Base-by-base conservation (phyloP, 2,888 invertebrate genomes). In the Thyatira batis region DNA sequence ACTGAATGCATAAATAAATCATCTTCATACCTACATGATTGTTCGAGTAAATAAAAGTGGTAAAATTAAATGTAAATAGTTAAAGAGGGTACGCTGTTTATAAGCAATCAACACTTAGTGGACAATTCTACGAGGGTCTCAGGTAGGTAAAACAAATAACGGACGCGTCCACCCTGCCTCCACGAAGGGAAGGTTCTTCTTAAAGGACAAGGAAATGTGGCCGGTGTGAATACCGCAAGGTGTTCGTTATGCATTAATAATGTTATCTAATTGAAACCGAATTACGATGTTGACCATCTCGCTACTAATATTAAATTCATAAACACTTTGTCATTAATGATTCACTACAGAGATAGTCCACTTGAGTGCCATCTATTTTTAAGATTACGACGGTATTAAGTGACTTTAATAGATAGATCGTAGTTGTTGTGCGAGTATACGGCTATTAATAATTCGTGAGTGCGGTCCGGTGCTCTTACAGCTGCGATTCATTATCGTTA, bases 361-460 rank as follows among this genome's bases (percentile, higher is more conserved):
- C 51, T 50, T 28, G 11, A 55, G 60, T 50, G 50, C 49, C 53
- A 49, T 63, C 55, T 58, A 62, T 59, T 68, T 54, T 63, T 71
- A 63, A 70, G 60, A 66, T 60, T 60, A 59, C 6, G 54, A 23
- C 10, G 43, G 50, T 10, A 50, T 57, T 65, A 75, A 65, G 60
- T 62, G 69, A 71, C 72, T 82, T 78, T 73, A 78, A 81, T 76
- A 77, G 66, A 67, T 64, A 67, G 67, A 68, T 68, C 70, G 67
- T 66, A 65, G 65, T 68, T 71, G 71, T 71, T 68, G 75, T 72
- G 68, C 65, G 66, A 76, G 77, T 80, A 75, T 72, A 73, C 65
- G 73, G 84, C 81, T 79, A 84, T 91, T 92, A 93, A 93, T 93
- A 93, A 93, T 92, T 92, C 90, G 85, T 88, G 89, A 92, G 89